Evolutionary conservation across 2,888 invertebrate genomes (phyloP).

Genomic region (Thyatira batis): DNA sequence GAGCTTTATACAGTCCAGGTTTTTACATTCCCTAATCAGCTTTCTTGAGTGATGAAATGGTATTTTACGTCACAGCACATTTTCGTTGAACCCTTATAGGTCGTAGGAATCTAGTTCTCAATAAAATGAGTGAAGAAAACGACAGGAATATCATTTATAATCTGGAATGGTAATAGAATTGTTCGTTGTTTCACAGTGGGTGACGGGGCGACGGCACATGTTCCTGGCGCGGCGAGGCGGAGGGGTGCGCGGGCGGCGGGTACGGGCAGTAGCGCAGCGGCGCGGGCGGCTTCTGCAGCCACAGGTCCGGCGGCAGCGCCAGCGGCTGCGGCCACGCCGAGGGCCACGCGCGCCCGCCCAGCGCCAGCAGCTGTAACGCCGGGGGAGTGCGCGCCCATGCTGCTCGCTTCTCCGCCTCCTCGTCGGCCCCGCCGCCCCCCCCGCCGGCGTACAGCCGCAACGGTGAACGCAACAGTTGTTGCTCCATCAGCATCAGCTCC

Average conservation of each 20-base stretch:
- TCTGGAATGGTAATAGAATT: constrained; percentile 18
- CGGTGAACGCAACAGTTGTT: constrained; percentile 86
- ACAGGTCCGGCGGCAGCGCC: constrained; percentile 92
- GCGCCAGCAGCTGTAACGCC: constrained; percentile 68
- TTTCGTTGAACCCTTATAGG: constrained; percentile 22
- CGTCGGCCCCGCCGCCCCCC: constrained; percentile 80
- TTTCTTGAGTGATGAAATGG: constrained; percentile 12
- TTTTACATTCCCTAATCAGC: constrained; percentile 1
- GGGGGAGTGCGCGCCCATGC: constrained; percentile 79
- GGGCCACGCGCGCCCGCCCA: constrained; percentile 90
- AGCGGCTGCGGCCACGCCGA: constrained; percentile 94
- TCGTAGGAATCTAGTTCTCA: neutral
- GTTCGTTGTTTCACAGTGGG: constrained; percentile 58
- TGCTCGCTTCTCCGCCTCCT: constrained; percentile 82
- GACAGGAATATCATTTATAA: constrained; percentile 16
- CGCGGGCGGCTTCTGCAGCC: constrained; percentile 92
- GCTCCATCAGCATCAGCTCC: constrained; percentile 90
- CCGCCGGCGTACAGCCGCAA: constrained; percentile 85
- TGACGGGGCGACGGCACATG: constrained; percentile 67
- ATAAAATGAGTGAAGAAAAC: neutral
- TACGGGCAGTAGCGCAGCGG: constrained; percentile 84
- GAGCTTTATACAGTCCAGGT: constrained; percentile 12
- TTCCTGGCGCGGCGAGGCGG: constrained; percentile 51
- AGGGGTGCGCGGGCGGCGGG: constrained; percentile 76
- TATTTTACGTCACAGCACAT: constrained; percentile 50